Conservation (phyloP, 2,797 vertebrate genomes). For the Sphaeramia orbicularis region DNA sequence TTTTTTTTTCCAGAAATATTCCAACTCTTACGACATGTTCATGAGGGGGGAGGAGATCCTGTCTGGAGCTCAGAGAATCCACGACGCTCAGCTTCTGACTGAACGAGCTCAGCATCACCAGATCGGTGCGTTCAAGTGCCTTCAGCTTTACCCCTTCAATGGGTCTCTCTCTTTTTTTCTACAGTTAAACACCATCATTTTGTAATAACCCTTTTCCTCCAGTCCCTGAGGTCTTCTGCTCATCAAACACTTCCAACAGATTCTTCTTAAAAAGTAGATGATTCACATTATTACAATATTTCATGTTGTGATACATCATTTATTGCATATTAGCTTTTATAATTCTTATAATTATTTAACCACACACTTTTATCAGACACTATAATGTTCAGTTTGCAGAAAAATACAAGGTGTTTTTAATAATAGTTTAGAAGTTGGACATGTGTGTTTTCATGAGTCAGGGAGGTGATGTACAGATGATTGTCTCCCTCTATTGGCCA, state of each 20-base stretch:
- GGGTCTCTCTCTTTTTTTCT: conserved; percentile 14
- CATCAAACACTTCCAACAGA: too few species aligned
- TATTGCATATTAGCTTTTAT: too few species aligned
- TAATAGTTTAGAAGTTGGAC: too few species aligned
- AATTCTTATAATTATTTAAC: too few species aligned
- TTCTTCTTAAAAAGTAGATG: background rate
- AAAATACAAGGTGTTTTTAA: too few species aligned
- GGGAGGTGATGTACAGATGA: background rate
- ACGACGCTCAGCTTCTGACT: conserved; percentile 94
- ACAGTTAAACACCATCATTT: too few species aligned
- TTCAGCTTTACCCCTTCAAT: fast-evolving
- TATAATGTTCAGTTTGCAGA: too few species aligned
- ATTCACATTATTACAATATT: too few species aligned
- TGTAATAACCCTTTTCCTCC: too few species aligned
- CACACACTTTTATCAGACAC: too few species aligned
- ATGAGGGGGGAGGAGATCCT: conserved; percentile 99
- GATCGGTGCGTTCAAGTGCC: conserved; percentile 84
- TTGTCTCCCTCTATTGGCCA: conserved; percentile 61
- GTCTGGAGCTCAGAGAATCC: conserved; percentile 97
- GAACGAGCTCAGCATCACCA: conserved; percentile 93
- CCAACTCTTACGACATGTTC: conserved; percentile 99
- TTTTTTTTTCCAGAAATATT: conserved; percentile 88
- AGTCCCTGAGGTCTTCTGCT: too few species aligned
- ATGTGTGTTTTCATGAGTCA: conserved; percentile 11
- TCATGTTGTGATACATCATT: too few species aligned